These are phyloP conservation scores for Acrocephalus scirpaceus DNA, from an alignment of 2,797 vertebrate species.

Conservation along the genomic window DNA sequence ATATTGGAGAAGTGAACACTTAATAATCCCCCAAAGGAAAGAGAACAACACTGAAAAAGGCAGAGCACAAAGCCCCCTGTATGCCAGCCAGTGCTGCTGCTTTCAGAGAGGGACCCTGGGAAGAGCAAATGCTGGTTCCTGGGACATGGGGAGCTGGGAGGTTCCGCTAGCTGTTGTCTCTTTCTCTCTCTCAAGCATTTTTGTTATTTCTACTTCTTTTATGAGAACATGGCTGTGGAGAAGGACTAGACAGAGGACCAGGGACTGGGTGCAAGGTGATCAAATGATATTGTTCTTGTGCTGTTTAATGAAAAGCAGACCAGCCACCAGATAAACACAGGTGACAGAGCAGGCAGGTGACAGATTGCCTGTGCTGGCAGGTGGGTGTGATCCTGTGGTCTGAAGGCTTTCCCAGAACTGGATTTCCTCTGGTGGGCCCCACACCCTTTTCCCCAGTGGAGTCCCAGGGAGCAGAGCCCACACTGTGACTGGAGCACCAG, in stretches of 20 bases:
- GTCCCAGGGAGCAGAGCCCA: background rate
- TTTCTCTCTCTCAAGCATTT: background rate
- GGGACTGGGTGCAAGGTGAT: background rate
- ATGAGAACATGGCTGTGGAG: background rate
- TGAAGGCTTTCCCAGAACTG: background rate
- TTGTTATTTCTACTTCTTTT: background rate
- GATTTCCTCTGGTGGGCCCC: background rate
- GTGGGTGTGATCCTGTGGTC: background rate
- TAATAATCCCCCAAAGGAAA: slow-evolving; percentile 24
- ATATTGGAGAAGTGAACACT: background rate
- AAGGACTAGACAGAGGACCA: background rate
- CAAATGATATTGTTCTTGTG: background rate
- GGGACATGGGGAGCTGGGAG: background rate
- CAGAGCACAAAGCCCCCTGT: background rate
- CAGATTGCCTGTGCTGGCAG: background rate
- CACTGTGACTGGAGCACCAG: background rate
- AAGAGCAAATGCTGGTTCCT: background rate
- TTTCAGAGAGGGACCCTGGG: background rate
- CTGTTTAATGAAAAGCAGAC: background rate
- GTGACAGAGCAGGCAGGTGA: background rate
- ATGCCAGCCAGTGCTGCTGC: background rate
- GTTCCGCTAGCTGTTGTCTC: background rate
- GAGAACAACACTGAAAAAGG: background rate
- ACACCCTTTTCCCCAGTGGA: background rate
- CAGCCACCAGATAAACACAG: background rate